Evolutionary conservation across 30 jellyfish, hydroid and myxozoan species (phyloP).

Genomic region (Mastigias papua): DNA sequence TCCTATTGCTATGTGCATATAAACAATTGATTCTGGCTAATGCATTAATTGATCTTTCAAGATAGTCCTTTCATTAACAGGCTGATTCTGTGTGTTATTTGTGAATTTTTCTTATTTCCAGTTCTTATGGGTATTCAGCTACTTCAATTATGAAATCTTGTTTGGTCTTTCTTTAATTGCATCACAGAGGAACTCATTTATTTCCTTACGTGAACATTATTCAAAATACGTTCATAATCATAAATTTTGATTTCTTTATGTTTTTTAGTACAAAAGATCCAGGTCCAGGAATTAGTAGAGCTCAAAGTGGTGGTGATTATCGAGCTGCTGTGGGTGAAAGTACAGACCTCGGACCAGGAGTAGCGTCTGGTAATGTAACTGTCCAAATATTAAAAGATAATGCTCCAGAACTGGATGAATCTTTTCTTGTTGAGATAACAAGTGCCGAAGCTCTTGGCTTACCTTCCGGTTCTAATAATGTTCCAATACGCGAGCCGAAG

Average conservation of each 20-base stretch:
- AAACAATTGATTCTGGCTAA: too few species aligned
- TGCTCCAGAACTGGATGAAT: constrained; percentile 87
- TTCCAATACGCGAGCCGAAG: constrained; percentile 51
- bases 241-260: neutral
- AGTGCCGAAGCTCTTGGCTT: constrained; percentile 66
- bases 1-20: too few species aligned
- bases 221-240: too few species aligned
- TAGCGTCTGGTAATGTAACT: constrained; percentile 37
- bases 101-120: too few species aligned
- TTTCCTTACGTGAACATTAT: too few species aligned
- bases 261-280: neutral
- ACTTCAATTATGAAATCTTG: too few species aligned
- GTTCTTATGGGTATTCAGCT: too few species aligned
- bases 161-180: too few species aligned
- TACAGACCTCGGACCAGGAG: constrained; percentile 53
- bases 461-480: constrained; percentile 27
- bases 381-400: constrained; percentile 67
- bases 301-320: constrained; percentile 77
- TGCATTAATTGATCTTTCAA: too few species aligned
- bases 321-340: constrained; percentile 26
- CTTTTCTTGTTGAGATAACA: constrained; percentile 67
- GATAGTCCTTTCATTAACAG: too few species aligned
- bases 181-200: too few species aligned
- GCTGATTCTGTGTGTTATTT: too few species aligned
- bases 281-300: constrained; percentile 50